Evolutionary conservation across 2,888 invertebrate genomes (phyloP).

Genomic region (Perizoma flavofasciatum): DNA sequence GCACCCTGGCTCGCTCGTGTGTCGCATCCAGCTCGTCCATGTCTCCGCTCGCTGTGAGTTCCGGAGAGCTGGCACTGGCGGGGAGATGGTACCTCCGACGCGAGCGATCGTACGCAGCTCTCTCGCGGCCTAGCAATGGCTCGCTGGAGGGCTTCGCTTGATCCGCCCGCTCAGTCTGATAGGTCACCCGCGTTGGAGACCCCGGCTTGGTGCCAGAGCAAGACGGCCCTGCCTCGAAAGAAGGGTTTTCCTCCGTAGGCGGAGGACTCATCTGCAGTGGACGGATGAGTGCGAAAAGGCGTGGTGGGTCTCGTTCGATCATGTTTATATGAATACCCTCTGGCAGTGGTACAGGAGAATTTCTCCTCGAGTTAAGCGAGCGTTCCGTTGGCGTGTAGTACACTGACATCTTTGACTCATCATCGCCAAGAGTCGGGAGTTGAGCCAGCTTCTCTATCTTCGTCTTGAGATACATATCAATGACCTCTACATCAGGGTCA

Average conservation of each 20-base stretch:
- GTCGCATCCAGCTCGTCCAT: conserved; percentile 35
- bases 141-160: conserved; percentile 69
- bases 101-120: conserved; percentile 38
- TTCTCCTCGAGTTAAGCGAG: conserved; percentile 79
- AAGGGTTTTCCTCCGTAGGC: conserved; percentile 42
- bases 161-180: conserved; percentile 40
- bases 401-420: conserved; percentile 88
- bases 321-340: conserved; percentile 88
- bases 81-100: conserved; percentile 50
- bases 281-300: conserved; percentile 66
- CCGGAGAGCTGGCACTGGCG: conserved; percentile 75
- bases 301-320: conserved; percentile 79
- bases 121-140: conserved; percentile 68
- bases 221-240: conserved; percentile 47
- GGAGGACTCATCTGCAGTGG: conserved; percentile 57
- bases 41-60: conserved; percentile 55
- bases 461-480: conserved; percentile 87
- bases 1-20: conserved; percentile 60
- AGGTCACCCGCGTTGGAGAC: conserved; percentile 30
- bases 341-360: conserved; percentile 72
- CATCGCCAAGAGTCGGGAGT: conserved; percentile 80
- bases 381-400: conserved; percentile 93
- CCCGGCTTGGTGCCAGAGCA: conserved; percentile 51
- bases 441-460: conserved; percentile 86
- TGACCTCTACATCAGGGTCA: conserved; percentile 86